Percentiles rank a stretch among this genome's conserved stretches.
phyloP scores from a whole-genome alignment of 23 tunicate species.

The Phallusia fumigata region DNA sequence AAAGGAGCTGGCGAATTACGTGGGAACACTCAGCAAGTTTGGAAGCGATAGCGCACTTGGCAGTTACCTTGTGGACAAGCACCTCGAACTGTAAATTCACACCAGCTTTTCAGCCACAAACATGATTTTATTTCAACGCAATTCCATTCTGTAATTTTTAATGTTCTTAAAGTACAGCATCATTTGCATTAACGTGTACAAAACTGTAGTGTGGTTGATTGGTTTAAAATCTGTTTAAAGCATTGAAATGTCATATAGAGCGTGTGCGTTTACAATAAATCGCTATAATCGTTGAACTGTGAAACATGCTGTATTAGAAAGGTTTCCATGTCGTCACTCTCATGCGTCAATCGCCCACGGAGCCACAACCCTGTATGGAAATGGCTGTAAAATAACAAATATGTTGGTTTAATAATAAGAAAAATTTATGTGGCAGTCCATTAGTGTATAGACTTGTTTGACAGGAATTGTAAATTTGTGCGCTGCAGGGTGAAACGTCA shows the following conservation, averaged over 20 bases:
- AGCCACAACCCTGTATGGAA: slow-evolving; percentile 81
- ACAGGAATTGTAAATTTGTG: too few species aligned
- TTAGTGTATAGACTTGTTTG: too few species aligned
- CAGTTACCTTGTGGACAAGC: slow-evolving; percentile 63
- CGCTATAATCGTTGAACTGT: too few species aligned
- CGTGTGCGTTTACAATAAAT: too few species aligned
- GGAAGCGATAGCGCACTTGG: slow-evolving; percentile 37
- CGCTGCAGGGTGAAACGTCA: too few species aligned
- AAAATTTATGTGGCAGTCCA: too few species aligned
- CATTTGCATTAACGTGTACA: neutral
- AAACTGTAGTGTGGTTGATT: neutral
- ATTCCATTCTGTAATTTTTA: neutral
- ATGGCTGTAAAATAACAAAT: slow-evolving; percentile 60
- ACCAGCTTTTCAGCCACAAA: neutral
- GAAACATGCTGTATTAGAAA: too few species aligned
- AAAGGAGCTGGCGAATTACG: slow-evolving; percentile 85
- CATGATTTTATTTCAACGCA: too few species aligned
- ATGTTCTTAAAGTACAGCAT: neutral
- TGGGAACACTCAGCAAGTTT: slow-evolving; percentile 45
- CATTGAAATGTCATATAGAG: too few species aligned
- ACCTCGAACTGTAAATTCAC: slow-evolving; percentile 50
- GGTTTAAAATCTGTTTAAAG: too few species aligned
- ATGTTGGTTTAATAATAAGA: neutral
- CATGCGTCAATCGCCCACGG: slow-evolving; percentile 87
- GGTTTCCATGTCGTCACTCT: too few species aligned